Base-by-base conservation (phyloP, 2,888 invertebrate genomes). In the Coremacera marginata region DNA sequence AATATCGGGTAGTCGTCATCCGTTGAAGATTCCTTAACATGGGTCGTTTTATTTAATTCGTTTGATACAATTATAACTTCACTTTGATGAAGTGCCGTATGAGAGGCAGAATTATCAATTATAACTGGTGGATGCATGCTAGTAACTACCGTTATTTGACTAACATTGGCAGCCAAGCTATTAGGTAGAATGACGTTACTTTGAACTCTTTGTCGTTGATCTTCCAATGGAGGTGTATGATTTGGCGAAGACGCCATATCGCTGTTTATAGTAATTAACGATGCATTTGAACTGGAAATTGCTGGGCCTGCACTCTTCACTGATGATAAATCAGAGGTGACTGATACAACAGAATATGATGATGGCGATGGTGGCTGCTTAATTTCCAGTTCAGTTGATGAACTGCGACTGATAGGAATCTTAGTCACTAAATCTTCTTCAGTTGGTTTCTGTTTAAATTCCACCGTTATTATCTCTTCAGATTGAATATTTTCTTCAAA, bases 41-140 rank as follows among this genome's bases (percentile, higher is more conserved):
- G 88, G 83, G 92, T 93, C 76, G 83, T 84, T 87, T 94, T 94
- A 84, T 94, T 94, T 51, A 92, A 92, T 85, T 93, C 93, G 85
- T 95, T 96, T 0, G 95, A 93, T 3, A 95, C 94, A n/a, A 95
- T 93, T 9, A 95, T 93, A 70, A 96, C 96, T 85, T 95, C 95
- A 83, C 92, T 93, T 77, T 84, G 83, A 75, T 80, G 70, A 62
- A 31, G 65, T 51, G 70, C 52, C 25, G 80, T 67, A 16, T 75
- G 70, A 25, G 79, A 76, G 31, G 78, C 31, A 8, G 90, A 89
- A 81, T 92, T 93, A 81, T 94, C 94, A 79, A 93, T 92, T 65
- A 95, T 90, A 11, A 94, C 93, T 3, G 95, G 95, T 76, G 95
- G 96, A 89, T 96, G 96, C 11, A 90, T 91, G 70, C 95, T 95